Percentiles rank a stretch among this genome's conserved stretches.
These are phyloP conservation scores for Alethe castanea DNA, from an alignment of 2,113 vertebrate genomes.

Conservation along the genomic window DNA sequence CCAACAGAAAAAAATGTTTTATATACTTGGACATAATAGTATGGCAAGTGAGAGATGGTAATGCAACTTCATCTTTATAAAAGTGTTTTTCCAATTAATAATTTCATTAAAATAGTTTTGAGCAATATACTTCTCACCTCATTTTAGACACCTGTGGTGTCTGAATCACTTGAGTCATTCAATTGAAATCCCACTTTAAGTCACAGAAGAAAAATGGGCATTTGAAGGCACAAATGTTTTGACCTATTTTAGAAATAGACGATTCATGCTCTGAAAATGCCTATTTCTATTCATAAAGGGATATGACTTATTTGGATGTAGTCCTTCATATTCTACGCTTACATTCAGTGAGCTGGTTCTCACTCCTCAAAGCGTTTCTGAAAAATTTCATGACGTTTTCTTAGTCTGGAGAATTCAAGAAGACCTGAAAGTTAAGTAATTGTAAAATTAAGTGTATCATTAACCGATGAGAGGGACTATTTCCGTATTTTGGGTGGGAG, in stretches of 20 bases:
- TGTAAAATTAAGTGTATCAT: not conserved
- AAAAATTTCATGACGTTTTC: not conserved
- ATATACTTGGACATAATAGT: not conserved
- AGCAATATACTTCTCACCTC: not conserved
- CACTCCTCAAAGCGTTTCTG: not conserved
- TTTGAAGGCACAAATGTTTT: not conserved
- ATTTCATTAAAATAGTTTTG: not conserved
- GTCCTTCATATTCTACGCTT: not conserved
- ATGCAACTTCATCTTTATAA: not conserved
- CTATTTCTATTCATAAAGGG: not conserved
- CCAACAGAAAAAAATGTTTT: not conserved
- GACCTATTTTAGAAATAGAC: not conserved
- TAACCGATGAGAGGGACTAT: not conserved
- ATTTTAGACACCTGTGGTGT: not conserved
- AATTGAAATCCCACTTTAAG: not conserved
- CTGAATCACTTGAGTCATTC: not conserved
- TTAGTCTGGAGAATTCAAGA: not conserved
- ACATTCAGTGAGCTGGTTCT: not conserved
- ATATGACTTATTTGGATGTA: not conserved
- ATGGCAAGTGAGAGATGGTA: not conserved
- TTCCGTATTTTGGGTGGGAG: accelerated
- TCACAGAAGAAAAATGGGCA: not conserved
- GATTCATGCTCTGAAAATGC: not conserved
- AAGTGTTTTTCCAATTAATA: not conserved
- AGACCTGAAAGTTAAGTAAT: not conserved